These are phyloP conservation scores for Stomatorhinus walkeri DNA, from an alignment of 2,797 vertebrate species.

Conservation along the genomic window DNA sequence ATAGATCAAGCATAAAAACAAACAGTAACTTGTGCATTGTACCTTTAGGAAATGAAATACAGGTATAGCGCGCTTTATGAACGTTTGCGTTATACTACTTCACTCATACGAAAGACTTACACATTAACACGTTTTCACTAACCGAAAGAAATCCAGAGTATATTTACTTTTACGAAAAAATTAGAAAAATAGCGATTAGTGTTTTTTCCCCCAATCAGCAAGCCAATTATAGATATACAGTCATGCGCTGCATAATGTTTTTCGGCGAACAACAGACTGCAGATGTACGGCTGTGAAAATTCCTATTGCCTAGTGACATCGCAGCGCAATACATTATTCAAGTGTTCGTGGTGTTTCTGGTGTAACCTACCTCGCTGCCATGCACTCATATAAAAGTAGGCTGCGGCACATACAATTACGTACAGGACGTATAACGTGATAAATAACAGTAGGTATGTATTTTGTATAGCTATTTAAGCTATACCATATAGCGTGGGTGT, in stretches of 20 bases:
- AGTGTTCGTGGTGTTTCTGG: background rate
- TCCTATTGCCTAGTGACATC: background rate
- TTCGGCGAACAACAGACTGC: background rate
- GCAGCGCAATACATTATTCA: background rate
- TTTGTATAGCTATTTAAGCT: background rate
- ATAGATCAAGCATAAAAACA: background rate
- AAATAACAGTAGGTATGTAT: background rate
- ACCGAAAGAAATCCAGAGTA: background rate
- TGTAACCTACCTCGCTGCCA: background rate
- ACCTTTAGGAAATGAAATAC: background rate
- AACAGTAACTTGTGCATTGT: background rate
- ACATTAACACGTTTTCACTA: background rate
- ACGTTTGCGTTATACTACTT: background rate
- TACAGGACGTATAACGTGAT: background rate
- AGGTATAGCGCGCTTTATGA: background rate
- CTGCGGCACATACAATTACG: background rate
- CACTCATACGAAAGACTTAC: background rate
- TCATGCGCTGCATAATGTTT: background rate
- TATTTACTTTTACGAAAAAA: background rate
- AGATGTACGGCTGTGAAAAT: background rate
- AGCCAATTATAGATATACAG: background rate
- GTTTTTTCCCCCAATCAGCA: background rate
- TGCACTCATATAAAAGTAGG: background rate
- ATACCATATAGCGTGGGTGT: background rate
- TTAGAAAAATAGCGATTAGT: background rate